phyloP scores from a whole-genome alignment of 1,140 invertebrate species.

The Propsilocerus akamusi region DNA sequence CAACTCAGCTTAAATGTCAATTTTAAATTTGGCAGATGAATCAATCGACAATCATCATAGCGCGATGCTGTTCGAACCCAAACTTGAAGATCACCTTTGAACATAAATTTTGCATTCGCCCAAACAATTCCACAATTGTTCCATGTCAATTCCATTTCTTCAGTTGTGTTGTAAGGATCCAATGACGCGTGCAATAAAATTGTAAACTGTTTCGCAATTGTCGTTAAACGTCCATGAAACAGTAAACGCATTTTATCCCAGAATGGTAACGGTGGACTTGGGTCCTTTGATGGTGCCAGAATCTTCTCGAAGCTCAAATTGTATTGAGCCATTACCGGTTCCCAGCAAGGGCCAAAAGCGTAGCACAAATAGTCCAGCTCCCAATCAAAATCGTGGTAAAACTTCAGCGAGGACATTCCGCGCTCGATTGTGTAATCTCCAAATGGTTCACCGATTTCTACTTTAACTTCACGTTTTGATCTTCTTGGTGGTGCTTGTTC shows the following conservation, averaged over 20 bases:
- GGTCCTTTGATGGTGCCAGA: slow-evolving; percentile 72
- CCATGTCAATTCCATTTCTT: slow-evolving; percentile 97
- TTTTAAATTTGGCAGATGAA: slow-evolving; percentile 80
- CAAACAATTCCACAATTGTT: slow-evolving; percentile 80
- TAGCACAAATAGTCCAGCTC: slow-evolving; percentile 75
- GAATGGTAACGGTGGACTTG: slow-evolving; percentile 81
- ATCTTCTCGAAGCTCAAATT: slow-evolving; percentile 83
- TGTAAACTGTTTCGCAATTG: slow-evolving; percentile 69
- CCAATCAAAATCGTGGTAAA: slow-evolving; percentile 96
- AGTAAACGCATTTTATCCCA: slow-evolving; percentile 94
- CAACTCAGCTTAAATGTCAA: slow-evolving; percentile 74
- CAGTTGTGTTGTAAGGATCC: slow-evolving; percentile 96
- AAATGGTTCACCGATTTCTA: slow-evolving; percentile 59
- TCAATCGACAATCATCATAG: slow-evolving; percentile 88
- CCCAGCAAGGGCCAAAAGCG: slow-evolving; percentile 97
- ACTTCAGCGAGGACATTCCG: slow-evolving; percentile 88
- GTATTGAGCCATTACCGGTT: slow-evolving; percentile 90
- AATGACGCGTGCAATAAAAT: slow-evolving; percentile 82
- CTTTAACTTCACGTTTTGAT: slow-evolving; percentile 47
- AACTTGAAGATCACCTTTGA: slow-evolving; percentile 70
- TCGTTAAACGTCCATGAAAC: slow-evolving; percentile 80
- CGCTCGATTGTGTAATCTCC: slow-evolving; percentile 50
- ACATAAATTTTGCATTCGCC: slow-evolving; percentile 79
- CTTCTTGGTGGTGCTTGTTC: slow-evolving; percentile 67
- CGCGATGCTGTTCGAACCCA: slow-evolving; percentile 93